Base-by-base conservation (phyloP, 2,888 invertebrate genomes). In the Stictocephala bisonia region DNA sequence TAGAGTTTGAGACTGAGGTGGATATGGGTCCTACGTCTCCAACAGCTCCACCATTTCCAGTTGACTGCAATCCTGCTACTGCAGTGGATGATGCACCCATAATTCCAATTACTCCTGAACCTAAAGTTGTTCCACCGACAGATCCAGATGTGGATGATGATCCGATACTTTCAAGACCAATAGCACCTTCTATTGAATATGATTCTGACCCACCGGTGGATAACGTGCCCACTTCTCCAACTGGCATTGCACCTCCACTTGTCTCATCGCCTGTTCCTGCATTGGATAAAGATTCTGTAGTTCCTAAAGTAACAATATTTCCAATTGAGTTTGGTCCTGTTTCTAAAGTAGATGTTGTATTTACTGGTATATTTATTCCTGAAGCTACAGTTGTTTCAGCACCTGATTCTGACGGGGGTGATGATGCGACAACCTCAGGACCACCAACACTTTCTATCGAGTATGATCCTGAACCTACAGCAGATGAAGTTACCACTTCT, bases 21-120 rank as follows among this genome's bases (percentile, higher is more conserved):
- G 24, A 7, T 27, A 24, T n/a, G 6, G 27, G n/a, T 11, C 13
- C n/a, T 56, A 24, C 56, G 13, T 3, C 24, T n/a, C 26, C 18
- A n/a, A 13, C 56, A 44, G 20, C 7, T 66, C 20, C 22, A 35
- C 41, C 41, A 13, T 15, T n/a, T 41, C 22, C 35, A 24, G 20
- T 15, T 4, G 44, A 7, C 7, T 15, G n/a, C 7, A 44, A 22
- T 48, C 26, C 41, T 13, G 26, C 22, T 44, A 24, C 67, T 67
- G 67, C 41, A 22, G 48, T 27, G 13, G 67, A 41, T 18, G 67
- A 18, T 1, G 48, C 67, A 26, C 67, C 67, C 15, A 31, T 26
- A 27, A 27, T 27, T 3, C 27, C 24, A 58, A n/a, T 18, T 6
- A 15, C 60, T 60, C 7, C 35, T 31, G 31, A 15, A 15, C 7